Conservation (phyloP, 2,113 vertebrate species). For the Diadophis punctatus region DNA sequence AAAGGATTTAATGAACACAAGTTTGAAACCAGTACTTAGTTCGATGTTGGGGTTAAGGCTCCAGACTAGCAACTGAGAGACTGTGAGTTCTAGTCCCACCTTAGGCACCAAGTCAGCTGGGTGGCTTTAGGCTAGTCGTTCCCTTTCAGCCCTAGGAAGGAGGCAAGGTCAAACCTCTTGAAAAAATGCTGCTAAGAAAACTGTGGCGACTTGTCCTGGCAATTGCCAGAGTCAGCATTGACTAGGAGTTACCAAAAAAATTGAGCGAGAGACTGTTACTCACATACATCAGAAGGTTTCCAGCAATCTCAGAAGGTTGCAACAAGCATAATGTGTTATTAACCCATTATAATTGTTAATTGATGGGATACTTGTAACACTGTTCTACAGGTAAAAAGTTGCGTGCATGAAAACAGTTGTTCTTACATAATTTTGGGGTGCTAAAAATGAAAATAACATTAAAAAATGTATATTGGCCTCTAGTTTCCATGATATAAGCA, state of each 20-base stretch:
- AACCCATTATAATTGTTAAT: neutral
- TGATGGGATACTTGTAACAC: neutral
- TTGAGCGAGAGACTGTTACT: neutral
- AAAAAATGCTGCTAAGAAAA: neutral
- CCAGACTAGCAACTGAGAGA: neutral
- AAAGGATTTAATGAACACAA: neutral
- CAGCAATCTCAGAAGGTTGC: neutral
- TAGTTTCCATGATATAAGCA: too few species aligned
- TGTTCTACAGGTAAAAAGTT: too few species aligned
- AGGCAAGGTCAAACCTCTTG: neutral
- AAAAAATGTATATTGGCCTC: too few species aligned
- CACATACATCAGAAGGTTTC: neutral
- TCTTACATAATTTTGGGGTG: too few species aligned
- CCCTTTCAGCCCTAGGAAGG: neutral
- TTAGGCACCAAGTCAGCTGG: neutral
- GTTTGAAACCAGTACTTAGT: neutral
- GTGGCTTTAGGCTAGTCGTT: neutral
- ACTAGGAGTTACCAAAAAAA: neutral
- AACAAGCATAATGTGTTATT: neutral
- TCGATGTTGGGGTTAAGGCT: neutral
- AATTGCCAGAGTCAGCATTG: neutral
- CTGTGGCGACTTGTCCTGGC: neutral
- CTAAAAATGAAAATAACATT: too few species aligned
- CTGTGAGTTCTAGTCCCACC: neutral
- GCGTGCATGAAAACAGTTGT: too few species aligned